Conservation (phyloP, 1,140 invertebrate species). For the Drosophila repletoides region DNA sequence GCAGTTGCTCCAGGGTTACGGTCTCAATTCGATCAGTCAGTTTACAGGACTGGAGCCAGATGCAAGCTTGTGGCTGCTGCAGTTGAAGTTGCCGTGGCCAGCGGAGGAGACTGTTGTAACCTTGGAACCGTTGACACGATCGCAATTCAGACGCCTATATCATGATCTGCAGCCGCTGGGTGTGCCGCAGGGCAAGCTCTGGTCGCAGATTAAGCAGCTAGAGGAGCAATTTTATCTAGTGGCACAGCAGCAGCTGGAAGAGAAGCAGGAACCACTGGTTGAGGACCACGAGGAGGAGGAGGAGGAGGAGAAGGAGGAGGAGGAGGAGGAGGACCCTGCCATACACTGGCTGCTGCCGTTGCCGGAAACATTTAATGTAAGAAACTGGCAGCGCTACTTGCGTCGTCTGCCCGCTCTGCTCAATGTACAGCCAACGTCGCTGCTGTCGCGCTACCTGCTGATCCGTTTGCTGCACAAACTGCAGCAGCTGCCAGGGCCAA, state of each 20-base stretch:
- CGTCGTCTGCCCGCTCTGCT: not conserved
- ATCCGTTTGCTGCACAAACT: slow-evolving; percentile 22
- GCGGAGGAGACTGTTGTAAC: not conserved
- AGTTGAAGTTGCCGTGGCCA: slow-evolving; percentile 1
- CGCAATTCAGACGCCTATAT: not conserved
- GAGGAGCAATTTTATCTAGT: not conserved
- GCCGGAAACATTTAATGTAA: too few species aligned
- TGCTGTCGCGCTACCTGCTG: slow-evolving; percentile 26
- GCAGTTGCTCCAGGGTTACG: not conserved
- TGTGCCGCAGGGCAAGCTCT: not conserved
- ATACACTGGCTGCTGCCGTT: slow-evolving; percentile 18
- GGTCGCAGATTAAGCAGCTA: not conserved
- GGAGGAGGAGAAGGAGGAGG: not conserved
- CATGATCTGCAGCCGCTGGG: not conserved
- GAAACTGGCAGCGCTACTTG: not conserved
- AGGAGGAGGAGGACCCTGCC: not conserved
- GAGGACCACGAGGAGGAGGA: too few species aligned
- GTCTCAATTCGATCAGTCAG: not conserved
- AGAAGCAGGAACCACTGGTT: too few species aligned
- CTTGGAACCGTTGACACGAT: not conserved
- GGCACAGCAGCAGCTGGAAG: not conserved
- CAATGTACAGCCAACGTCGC: fast-evolving
- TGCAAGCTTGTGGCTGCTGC: slow-evolving; percentile 8
- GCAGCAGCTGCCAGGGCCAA: not conserved
- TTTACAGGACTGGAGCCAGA: not conserved